A percentile compares a stretch with the other conserved stretches of the same genome.
Conservation (phyloP, 2,888 invertebrate species). For the Orthonychiurus folsomi region DNA sequence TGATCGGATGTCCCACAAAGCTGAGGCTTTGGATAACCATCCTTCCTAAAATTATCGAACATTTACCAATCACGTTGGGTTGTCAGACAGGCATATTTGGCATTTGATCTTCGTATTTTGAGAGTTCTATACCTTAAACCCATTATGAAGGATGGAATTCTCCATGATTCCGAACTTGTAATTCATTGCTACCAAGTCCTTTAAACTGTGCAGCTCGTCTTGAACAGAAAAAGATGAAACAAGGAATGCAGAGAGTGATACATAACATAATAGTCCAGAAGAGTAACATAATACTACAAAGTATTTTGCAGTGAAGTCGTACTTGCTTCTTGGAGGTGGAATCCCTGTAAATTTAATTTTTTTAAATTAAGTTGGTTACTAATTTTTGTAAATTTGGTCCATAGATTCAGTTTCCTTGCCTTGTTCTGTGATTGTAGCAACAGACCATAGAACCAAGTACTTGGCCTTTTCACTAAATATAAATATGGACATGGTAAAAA, state of each 20-base stretch:
- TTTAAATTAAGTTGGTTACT: not conserved
- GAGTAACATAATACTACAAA: not conserved
- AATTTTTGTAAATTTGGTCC: not conserved
- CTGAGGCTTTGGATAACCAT: too few relatives aligned
- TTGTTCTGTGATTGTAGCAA: not conserved
- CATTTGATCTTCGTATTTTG: too few relatives aligned
- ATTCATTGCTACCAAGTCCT: not conserved
- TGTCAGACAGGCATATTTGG: too few relatives aligned
- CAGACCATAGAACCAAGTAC: not conserved
- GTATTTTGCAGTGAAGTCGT: not conserved
- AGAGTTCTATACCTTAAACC: constrained; percentile 8
- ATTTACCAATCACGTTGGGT: too few relatives aligned
- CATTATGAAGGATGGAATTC: constrained; percentile 3
- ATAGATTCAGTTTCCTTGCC: too few relatives aligned
- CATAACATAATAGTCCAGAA: constrained; percentile 2
- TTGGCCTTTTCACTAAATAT: not conserved
- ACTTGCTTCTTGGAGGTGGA: not conserved
- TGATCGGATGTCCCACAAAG: not conserved
- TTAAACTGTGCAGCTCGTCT: not conserved
- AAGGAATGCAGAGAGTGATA: not conserved
- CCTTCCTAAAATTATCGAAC: too few relatives aligned
- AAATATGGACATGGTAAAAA: not conserved
- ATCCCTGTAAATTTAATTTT: not conserved
- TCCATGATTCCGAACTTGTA: constrained; percentile 6
- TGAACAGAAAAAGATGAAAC: not conserved